Evolutionary conservation across 2,113 vertebrate species (phyloP), one percentile per base, ranked within the genome.

Genomic region (Epinephelus moara): DNA sequence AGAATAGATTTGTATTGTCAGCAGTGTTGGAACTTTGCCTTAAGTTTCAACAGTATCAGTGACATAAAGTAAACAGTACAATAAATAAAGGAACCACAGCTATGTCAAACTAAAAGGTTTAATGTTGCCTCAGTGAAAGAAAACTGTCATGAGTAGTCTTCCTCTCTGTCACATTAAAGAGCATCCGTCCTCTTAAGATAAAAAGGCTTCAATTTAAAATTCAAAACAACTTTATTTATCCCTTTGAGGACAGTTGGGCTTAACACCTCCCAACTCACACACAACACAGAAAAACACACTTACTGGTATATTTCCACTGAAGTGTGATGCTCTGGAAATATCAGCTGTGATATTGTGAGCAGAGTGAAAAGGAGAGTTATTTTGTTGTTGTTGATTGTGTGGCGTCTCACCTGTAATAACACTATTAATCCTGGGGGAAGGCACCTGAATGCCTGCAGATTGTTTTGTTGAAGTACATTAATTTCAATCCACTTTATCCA

Each of bases 401-500:
- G 63, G 25, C 27, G 27, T 62, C 78, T 82, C 74, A 84, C 78
- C 70, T 84, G 59, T 86, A 88, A 93, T 93, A 93, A 91, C 75
- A 90, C 79, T 85, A 87, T 91, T 87, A 89, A 91, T 89, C 85
- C 86, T 76, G 13, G 69, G 76, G 80, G 85, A 92, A 92, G 75
- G 84, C 77, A 83, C 82, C 83, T 91, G 83, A 82, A 56, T 71
- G 64, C 50, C 67, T 49, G 74, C 76, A 88, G 85, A 93, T 90
- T 92, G 89, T 86, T 85, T 88, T 81, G 85, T 64, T 80, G 57
- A 87, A 84, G 75, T 83, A 53, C 72, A 91, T 93, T 90, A 57
- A 89, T 91, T 91, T 85, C 55, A 85, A 47, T 81, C 86, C 85
- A 91, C 84, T 89, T 93, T 78, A 86, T 88, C 86, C 86, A 94